Evolutionary conservation across 2,797 vertebrate species (phyloP), one percentile per base, ranked within the genome.

Genomic region (Chelonia mydas): DNA sequence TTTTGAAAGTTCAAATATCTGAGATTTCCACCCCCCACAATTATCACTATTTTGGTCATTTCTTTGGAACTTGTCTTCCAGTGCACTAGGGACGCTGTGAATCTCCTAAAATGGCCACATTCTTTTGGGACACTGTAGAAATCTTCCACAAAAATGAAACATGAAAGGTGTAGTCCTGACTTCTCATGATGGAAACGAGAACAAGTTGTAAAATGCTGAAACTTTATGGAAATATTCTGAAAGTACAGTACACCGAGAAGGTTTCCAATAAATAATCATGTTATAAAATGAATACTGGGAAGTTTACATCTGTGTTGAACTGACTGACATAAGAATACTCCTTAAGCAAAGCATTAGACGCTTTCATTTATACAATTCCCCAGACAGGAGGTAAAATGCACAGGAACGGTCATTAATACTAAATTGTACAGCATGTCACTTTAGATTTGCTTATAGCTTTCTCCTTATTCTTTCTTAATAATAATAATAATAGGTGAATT

Each of bases 21-120:
- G 88, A 95, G 92, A 37, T 94, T 86, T 68, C 53, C 83, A 79
- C 7, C 92, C 81, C 7, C 27, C 11, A 27, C 11, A 41, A 33
- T 86, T 23, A 83, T n/a, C 25, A n/a, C 79, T 49, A 10, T 92
- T 97, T 95, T 89, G 87, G 90, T 95, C 94, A 94, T 95, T 90
- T 96, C 95, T 97, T 97, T 97, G 97, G 96, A 96, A 91, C 1
- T 0, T 0, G 0, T 83, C 78, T 83, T 88, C 65, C 83, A 19
- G 16, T 19, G 80, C 83, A 37, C 0, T 4, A 59, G 92, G 90
- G 85, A 57, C 53, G 17, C 57, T 28, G 45, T 12, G 83, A 77
- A 15, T 3, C 0, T 5, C 83, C 90, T 5, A 10, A 49, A 33
- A 10, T 88, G 83, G 65, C 76, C 21, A 23, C 2, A 83, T 49